These are phyloP conservation scores for Oscheius sp. DNA, from an alignment of 2,888 invertebrate species.

Conservation along the genomic window DNA sequence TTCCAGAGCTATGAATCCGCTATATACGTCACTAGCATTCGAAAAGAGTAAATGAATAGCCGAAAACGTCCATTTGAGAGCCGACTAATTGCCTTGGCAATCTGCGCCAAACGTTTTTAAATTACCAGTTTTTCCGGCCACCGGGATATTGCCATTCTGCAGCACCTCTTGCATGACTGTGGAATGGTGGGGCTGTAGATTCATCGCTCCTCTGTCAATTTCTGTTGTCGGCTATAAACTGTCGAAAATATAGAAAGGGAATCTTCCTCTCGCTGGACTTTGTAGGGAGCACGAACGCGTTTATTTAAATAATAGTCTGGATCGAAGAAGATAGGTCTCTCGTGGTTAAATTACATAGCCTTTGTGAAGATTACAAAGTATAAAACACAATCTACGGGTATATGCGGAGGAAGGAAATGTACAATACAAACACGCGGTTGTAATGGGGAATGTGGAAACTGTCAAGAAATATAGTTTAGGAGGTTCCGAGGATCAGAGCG, in stretches of 20 bases:
- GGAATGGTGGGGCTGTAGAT: background rate
- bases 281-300: too few relatives aligned
- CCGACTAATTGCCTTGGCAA: background rate
- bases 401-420: background rate
- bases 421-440: conserved; percentile 25
- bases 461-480: conserved; percentile 49
- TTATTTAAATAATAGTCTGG: background rate
- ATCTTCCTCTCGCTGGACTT: too few relatives aligned
- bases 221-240: background rate
- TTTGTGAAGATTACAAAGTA: conserved; percentile 29
- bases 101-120: background rate
- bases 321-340: too few relatives aligned
- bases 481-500: conserved; percentile 97
- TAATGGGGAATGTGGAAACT: conserved; percentile 32
- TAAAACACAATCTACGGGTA: conserved; percentile 11
- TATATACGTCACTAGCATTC: too few relatives aligned
- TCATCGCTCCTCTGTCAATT: conserved; percentile 18
- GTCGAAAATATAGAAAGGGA: too few relatives aligned
- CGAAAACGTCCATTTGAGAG: background rate
- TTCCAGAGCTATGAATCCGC: too few relatives aligned
- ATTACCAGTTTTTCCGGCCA: conserved; percentile 55
- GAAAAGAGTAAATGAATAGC: too few relatives aligned
- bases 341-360: conserved; percentile 15
- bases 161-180: conserved; percentile 56
- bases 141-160: conserved; percentile 55